Evolutionary conservation across 2,113 vertebrate genomes (phyloP), one percentile per base, ranked within the genome.

Genomic region (Marmota monax): DNA sequence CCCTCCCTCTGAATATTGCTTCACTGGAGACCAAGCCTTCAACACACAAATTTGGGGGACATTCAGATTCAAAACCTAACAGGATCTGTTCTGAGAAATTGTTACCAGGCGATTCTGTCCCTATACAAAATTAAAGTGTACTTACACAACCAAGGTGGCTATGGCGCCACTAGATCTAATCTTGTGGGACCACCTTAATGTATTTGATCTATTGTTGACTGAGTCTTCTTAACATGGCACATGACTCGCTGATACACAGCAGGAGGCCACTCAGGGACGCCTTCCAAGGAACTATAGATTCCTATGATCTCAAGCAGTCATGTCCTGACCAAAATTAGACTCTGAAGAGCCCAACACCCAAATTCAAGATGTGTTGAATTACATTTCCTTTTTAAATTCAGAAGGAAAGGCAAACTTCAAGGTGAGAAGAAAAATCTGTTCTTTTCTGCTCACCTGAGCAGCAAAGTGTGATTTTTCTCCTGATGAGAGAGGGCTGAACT

Each of bases 351-450:
- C 88, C 39, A 76, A 63, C 45, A 65, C 86, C n/a, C 72, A 74
- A 22, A n/a, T 56, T 72, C 72, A 85, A 94, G 74, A 91, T 25
- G 51, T 95, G 90, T 45, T 88, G 77, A 83, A 78, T 95, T 90
- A 22, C 20, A 87, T 61, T 95, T 95, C 84, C 84, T 95, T 96
- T 97, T 96, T 94, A 92, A 94, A 82, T 89, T 92, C 90, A 51
- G 58, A 53, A 92, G 51, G 85, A 92, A 93, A 94, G 84, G 94
- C 97, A 96, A 96, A 96, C 95, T 87, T 95, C 93, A 96, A 79
- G 79, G 97, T 96, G 96, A 95, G 89, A 97, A 97, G 92, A 83
- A 94, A 96, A 95, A 56, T 84, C 48, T 95, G 69, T 42, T 92
- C 84, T 95, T 97, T 96, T 42, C 89, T 87, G 93, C 69, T 95